Evolutionary conservation across 2,888 invertebrate species (phyloP).

Genomic region (Thumatha senex): DNA sequence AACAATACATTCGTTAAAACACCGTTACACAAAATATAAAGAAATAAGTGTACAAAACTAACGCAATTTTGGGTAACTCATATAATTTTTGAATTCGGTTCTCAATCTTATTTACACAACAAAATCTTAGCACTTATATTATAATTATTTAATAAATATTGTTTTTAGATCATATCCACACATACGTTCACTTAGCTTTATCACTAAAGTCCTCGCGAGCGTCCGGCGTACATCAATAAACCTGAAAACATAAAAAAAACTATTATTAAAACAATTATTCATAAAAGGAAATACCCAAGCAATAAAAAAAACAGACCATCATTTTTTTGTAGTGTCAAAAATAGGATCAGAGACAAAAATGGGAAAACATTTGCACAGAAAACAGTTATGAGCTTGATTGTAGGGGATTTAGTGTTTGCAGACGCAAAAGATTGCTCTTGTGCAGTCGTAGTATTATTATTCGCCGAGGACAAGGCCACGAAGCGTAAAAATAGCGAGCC

Average conservation of each 20-base stretch:
- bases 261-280: neutral
- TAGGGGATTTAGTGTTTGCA: too few species aligned
- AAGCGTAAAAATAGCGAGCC: too few species aligned
- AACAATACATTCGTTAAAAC: constrained; percentile 27
- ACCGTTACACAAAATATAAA: constrained; percentile 12
- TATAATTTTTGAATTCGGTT: constrained; percentile 43
- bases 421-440: too few species aligned
- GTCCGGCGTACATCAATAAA: constrained; percentile 51
- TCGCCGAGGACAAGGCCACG: too few species aligned
- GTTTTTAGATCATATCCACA: constrained; percentile 56
- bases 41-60: constrained; percentile 17
- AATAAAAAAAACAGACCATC: too few species aligned
- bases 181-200: constrained; percentile 54
- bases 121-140: constrained; percentile 35
- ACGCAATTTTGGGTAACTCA: constrained; percentile 47
- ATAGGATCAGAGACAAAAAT: too few species aligned
- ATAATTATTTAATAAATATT: constrained; percentile 63
- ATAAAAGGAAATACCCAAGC: neutral
- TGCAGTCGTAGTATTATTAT: too few species aligned
- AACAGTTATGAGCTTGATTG: too few species aligned
- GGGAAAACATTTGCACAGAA: too few species aligned
- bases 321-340: too few species aligned
- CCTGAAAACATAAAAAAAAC: constrained; percentile 48
- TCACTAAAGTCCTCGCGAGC: constrained; percentile 51
- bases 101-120: constrained; percentile 53